Evolutionary conservation across 2,797 vertebrate genomes (phyloP).

Genomic region (Coendou prehensilis): DNA sequence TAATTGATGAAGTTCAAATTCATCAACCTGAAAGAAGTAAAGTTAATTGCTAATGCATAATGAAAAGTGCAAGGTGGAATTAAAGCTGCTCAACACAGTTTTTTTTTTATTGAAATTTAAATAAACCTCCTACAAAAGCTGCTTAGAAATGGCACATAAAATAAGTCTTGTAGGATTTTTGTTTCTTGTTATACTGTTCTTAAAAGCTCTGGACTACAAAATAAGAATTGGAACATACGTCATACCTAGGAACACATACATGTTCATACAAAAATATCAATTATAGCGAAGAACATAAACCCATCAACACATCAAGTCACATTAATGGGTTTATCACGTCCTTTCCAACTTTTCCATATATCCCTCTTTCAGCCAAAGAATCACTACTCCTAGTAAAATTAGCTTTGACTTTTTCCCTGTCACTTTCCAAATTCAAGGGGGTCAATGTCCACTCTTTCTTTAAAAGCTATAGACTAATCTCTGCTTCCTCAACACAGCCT

Average conservation of each 20-base stretch:
- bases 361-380: not conserved
- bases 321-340: not conserved
- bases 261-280: not conserved
- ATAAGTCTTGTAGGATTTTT: not conserved
- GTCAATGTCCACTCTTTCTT: not conserved
- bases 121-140: constrained; percentile 71
- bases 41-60: constrained; percentile 82
- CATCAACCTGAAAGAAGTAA: constrained; percentile 79
- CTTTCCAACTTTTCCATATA: not conserved
- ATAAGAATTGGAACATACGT: not conserved
- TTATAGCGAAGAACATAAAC: not conserved
- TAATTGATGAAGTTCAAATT: constrained; percentile 86
- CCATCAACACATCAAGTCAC: not conserved
- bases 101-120: constrained; percentile 72
- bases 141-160: constrained; percentile 63
- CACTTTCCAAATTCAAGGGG: not conserved
- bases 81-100: constrained; percentile 65
- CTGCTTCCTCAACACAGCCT: not conserved
- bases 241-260: not conserved
- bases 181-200: not conserved
- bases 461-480: not conserved
- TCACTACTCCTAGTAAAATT: not conserved
- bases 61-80: constrained; percentile 72
- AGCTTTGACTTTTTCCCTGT: not conserved
- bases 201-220: constrained; percentile 4